Conservation (phyloP, 1,140 invertebrate species). For the Atta cephalotes region DNA sequence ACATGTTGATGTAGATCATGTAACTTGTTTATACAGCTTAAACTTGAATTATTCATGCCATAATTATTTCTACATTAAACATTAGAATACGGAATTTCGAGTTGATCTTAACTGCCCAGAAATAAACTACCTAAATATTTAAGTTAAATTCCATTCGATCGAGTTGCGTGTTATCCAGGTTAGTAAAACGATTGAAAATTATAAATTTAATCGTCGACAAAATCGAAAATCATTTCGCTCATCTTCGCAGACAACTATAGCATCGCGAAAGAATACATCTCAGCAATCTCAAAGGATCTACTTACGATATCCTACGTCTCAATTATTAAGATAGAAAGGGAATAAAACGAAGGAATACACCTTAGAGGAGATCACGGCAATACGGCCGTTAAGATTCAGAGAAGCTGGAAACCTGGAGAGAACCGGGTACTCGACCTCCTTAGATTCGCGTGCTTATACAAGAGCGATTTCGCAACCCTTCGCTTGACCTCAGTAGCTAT, state of each 20-base stretch:
- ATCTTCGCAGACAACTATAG: not conserved
- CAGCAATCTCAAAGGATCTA: not conserved
- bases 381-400: conserved; percentile 43
- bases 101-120: not conserved
- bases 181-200: not conserved
- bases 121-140: not conserved
- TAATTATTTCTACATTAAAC: not conserved
- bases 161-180: too few species aligned
- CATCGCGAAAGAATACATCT: conserved; percentile 25
- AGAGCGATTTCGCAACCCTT: conserved; percentile 62
- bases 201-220: not conserved
- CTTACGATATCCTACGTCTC: conserved; percentile 65
- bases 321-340: conserved; percentile 72
- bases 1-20: not conserved
- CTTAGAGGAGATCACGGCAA: conserved; percentile 32
- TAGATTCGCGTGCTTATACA: conserved; percentile 60
- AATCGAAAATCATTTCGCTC: conserved; percentile 5
- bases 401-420: conserved; percentile 48
- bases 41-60: conserved; percentile 7
- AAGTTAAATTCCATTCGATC: conserved; percentile 1
- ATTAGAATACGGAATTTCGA: not conserved
- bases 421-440: conserved; percentile 70
- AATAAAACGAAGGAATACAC: conserved; percentile 43
- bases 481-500: conserved; percentile 56
- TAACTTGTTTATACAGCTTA: not conserved